Evolutionary conservation across 2,888 invertebrate genomes (phyloP), one percentile per base, ranked within the genome.

Genomic region (Xestia xanthographa): DNA sequence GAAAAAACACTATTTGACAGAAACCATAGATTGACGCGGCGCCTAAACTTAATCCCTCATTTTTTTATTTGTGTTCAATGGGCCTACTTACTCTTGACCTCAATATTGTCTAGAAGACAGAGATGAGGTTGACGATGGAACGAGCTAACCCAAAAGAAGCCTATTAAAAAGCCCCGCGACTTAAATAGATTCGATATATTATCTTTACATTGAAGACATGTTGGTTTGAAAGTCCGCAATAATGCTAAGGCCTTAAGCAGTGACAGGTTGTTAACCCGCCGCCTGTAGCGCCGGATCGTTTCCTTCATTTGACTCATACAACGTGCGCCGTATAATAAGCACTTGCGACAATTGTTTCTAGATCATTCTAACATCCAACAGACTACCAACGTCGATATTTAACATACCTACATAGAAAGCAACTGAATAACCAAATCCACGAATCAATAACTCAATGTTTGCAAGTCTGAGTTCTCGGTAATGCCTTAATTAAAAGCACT

Each of bases 281-380:
- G 77, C 68, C 56, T 83, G 81, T 72, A 83, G 82, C 86, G 77
- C 78, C 78, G 77, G 78, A 68, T 56, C 85, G 85, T 70, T 83
- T 83, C 85, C 82, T 80, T 80, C 75, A 83, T 83, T 80, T 86
- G 86, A 86, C 75, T 86, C 86, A 77, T 66, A 77, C 80, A 71
- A 67, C 80, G 86, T 83, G 87, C 84, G 67, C 71, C 9, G 86
- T 80, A 87, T 86, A 87, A 77, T 86, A 86, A 86, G 68, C 72
- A 76, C 72, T 69, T 73, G 82, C 63, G 58, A 79, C 86, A 83
- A 83, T 86, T 86, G 86, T 73, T 83, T 77, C 83, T 82, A 86
- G 84, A 72, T 76, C 86, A 83, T 86, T 75, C 63, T 79, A 63
- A 83, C 45, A 82, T 82, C 68, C 63, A 69, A 72, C 58, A 50